Evolutionary conservation across 2,888 invertebrate species (phyloP).

Genomic region (Capitulum mitella): DNA sequence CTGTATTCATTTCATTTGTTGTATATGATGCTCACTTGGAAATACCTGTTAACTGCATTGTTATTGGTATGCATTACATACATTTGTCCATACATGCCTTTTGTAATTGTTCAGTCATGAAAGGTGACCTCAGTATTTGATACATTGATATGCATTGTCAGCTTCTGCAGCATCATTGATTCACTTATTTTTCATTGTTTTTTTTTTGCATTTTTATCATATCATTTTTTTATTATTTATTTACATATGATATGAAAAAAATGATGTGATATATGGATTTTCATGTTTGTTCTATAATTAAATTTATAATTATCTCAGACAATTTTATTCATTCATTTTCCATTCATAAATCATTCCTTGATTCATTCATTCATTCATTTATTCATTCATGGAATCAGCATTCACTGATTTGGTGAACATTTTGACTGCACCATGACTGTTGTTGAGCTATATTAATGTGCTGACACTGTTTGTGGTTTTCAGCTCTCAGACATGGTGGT

Average conservation of each 20-base stretch:
- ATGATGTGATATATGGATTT: no score
- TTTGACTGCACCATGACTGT: not conserved
- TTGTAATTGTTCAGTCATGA: no score
- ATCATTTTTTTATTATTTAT: no score
- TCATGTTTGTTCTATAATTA: no score
- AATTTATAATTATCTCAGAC: not conserved
- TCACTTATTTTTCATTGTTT: no score
- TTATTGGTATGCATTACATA: not conserved
- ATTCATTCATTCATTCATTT: not conserved
- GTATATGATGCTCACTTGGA: not conserved
- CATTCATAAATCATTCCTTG: not conserved
- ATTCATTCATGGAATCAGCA: not conserved
- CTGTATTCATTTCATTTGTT: not conserved
- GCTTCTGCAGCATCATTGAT: no score
- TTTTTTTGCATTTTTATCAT: no score
- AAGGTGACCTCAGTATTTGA: no score
- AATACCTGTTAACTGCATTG: not conserved
- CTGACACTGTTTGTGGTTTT: slow-evolving; percentile 41
- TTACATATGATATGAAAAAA: no score
- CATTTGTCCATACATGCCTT: no score
- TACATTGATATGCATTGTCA: no score
- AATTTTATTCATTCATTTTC: not conserved
- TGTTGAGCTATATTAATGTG: not conserved
- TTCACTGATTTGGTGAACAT: not conserved
- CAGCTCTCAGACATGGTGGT: slow-evolving; percentile 9